phyloP scores from a whole-genome alignment of 30 jellyfish, hydroid and myxozoan species.

The Turritopsis dohrnii region DNA sequence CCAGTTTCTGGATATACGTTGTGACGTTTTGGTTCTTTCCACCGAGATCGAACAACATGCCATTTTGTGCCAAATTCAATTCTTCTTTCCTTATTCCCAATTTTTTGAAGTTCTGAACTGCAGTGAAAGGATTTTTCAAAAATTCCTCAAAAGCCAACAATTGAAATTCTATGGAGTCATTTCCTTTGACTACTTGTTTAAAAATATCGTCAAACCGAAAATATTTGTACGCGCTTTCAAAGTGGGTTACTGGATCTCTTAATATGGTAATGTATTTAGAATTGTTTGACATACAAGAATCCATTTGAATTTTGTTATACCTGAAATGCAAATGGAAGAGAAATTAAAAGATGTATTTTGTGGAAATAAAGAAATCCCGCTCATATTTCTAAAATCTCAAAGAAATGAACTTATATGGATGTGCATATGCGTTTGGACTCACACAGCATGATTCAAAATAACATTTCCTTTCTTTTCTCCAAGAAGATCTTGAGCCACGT shows the following conservation, averaged over 20 bases:
- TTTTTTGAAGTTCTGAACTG: background rate
- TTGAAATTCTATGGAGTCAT: background rate
- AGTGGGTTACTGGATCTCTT: constrained; percentile 64
- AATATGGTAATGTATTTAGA: constrained; percentile 69
- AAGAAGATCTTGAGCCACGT: background rate
- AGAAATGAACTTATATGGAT: background rate
- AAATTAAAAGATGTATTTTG: background rate
- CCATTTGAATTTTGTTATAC: constrained; percentile 60
- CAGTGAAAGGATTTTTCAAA: background rate
- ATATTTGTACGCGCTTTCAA: constrained; percentile 32
- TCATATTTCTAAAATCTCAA: too few relatives aligned
- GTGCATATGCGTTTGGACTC: too few relatives aligned
- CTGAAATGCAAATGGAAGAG: background rate
- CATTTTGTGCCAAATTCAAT: constrained; percentile 67
- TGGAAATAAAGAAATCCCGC: background rate
- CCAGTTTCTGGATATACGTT: constrained; percentile 30
- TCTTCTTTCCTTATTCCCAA: constrained; percentile 59
- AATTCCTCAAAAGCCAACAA: background rate
- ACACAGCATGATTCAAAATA: background rate
- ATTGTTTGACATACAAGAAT: constrained; percentile 39
- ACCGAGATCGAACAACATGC: constrained; percentile 93
- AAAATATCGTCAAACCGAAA: background rate
- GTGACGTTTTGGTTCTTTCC: constrained; percentile 53
- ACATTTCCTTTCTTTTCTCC: background rate
- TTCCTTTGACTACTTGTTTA: background rate